Evolutionary conservation across 1,140 invertebrate species (phyloP), one percentile per base, ranked within the genome.

Genomic region (Contarinia nasturtii): DNA sequence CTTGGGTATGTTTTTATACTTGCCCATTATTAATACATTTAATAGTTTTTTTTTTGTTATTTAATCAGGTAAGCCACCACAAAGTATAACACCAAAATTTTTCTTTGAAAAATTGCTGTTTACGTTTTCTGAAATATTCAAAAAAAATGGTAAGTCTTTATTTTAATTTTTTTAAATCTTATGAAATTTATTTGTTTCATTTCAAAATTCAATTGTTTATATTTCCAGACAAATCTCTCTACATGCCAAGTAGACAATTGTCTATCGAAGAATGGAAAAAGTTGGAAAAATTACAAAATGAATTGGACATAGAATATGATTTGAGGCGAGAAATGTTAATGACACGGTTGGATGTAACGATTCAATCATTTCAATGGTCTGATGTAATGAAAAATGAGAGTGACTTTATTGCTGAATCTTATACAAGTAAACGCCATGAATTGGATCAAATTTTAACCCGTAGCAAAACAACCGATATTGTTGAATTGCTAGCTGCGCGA

Each of bases 341-440:
- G 1, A 91, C 88, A 50, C 70, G 93, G 45, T 64, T 95, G 38
- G 91, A 96, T 67, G 90, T 92, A 36, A 97, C 92, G 3, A 77
- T 96, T 55, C 86, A 91, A 64, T 94, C 89, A 19, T 96, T 95
- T 66, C 73, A 82, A 79, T 95, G 89, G 89, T 89, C 87, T 0
- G 86, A 90, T 40, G 75, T 77, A 54, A 68, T 82, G 40, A 79
- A 80, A 67, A 58, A 67, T 2, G 80, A 82, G 57, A 78, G 82
- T 54, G 74, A 84, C 53, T 62, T 78, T 51, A 78, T 94, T 47
- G 75, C 76, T 40, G 67, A 73, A 38, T 69, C 72, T 12, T 94
- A 82, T 56, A 65, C 77, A 44, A 70, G 73, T 1, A 77, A 80
- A 52, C 65, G 86, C 40, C 71, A 76, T 52, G 57, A 65, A 11